phyloP scores from a whole-genome alignment of 2,797 vertebrate genomes.

The Dendrocincla fuliginosa region DNA sequence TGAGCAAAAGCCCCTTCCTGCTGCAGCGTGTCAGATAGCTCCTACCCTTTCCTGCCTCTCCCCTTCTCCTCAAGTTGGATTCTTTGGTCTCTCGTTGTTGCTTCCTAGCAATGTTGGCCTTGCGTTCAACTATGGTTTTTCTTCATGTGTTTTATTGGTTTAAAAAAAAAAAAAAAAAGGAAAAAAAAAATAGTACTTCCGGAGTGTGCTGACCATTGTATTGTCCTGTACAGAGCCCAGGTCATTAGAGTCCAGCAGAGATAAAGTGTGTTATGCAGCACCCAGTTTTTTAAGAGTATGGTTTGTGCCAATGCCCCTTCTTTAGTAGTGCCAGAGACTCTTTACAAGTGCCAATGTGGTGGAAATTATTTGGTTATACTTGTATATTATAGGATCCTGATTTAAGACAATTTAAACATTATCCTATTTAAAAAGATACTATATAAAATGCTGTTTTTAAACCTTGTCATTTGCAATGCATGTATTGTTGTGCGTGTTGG shows the following conservation, averaged over 20 bases:
- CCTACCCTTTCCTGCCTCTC: slow-evolving; percentile 25
- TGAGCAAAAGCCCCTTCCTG: slow-evolving; percentile 37
- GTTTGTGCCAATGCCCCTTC: slow-evolving; percentile 88
- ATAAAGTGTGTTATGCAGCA: slow-evolving; percentile 58
- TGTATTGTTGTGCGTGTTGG: slow-evolving; percentile 77
- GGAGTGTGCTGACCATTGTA: slow-evolving; percentile 42
- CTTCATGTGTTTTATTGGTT: slow-evolving; percentile 52
- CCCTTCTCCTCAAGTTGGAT: slow-evolving; percentile 1
- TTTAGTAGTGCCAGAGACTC: slow-evolving; percentile 85
- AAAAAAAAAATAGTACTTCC: neutral
- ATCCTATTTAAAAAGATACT: slow-evolving; percentile 77
- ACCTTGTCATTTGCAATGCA: slow-evolving; percentile 89
- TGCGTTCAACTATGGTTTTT: slow-evolving; percentile 33
- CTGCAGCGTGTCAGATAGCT: slow-evolving; percentile 14
- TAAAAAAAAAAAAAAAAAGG: neutral
- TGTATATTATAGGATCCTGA: slow-evolving; percentile 83
- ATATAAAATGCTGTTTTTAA: slow-evolving; percentile 81
- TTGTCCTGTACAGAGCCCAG: slow-evolving; percentile 51
- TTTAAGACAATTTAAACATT: slow-evolving; percentile 84
- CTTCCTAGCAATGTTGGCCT: slow-evolving; percentile 54
- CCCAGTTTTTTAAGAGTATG: slow-evolving; percentile 67
- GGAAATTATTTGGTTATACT: slow-evolving; percentile 80
- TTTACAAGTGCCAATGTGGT: slow-evolving; percentile 90
- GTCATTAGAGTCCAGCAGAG: slow-evolving; percentile 62
- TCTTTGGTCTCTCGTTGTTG: slow-evolving; percentile 45